phyloP scores from a whole-genome alignment of 2,888 invertebrate genomes.

The Dermolepida albohirtum region DNA sequence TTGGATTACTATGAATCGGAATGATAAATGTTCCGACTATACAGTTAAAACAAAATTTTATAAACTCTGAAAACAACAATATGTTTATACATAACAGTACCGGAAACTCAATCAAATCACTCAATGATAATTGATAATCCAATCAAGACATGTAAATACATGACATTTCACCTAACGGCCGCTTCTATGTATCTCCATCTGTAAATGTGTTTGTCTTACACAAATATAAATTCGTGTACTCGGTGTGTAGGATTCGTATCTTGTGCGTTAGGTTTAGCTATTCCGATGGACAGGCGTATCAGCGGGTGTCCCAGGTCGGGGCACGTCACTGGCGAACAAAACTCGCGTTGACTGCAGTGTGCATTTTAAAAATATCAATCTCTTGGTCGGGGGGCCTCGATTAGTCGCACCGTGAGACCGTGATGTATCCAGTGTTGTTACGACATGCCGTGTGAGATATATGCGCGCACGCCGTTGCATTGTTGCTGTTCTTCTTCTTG shows the following conservation, averaged over 20 bases:
- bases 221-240: too few species aligned
- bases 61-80: too few species aligned
- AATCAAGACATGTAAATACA: conserved; percentile 21
- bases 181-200: too few species aligned
- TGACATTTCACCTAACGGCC: conserved; percentile 20
- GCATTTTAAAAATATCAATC: conserved; percentile 52
- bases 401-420: conserved; percentile 54
- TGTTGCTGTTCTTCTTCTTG: conserved; percentile 10
- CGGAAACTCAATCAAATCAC: conserved; percentile 14
- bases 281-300: conserved; percentile 49
- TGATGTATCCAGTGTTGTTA: conserved; percentile 54
- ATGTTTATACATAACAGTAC: too few species aligned
- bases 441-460: conserved; percentile 54
- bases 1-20: too few species aligned
- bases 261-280: conserved; percentile 26
- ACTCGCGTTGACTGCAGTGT: conserved; percentile 51
- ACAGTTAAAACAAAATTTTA: too few species aligned
- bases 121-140: conserved; percentile 15
- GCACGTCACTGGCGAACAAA: conserved; percentile 51
- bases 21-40: too few species aligned
- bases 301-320: conserved; percentile 52
- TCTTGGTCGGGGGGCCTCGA: conserved; percentile 55
- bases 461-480: conserved; percentile 48
- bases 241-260: too few species aligned
- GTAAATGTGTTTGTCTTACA: too few species aligned